Conservation (phyloP, 2,888 invertebrate genomes). For the Syrphus vitripennis region DNA sequence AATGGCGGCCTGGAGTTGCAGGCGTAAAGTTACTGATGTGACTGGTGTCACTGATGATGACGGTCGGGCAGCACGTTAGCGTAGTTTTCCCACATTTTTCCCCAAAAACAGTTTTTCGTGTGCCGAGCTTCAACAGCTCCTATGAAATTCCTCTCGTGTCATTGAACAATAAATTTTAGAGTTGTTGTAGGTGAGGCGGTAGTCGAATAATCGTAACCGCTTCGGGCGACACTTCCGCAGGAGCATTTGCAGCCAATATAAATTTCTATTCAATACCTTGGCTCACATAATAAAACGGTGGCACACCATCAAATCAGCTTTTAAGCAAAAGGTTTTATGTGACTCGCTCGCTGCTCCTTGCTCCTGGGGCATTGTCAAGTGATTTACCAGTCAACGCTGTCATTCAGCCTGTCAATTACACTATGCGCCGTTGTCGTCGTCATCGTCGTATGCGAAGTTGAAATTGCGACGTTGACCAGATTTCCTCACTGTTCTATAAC, state of each 20-base stretch:
- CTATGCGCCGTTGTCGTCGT: neutral
- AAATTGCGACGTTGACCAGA: conserved; percentile 52
- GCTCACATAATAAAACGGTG: conserved; percentile 42
- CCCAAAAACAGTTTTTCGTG: conserved; percentile 37
- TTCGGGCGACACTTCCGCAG: conserved; percentile 63
- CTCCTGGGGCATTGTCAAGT: conserved; percentile 63
- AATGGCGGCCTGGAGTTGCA: neutral
- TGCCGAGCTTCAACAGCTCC: conserved; percentile 22
- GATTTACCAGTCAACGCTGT: conserved; percentile 70
- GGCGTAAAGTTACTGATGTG: neutral
- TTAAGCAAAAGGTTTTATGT: conserved; percentile 35
- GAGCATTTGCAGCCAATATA: conserved; percentile 57
- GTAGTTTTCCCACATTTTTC: conserved; percentile 63
- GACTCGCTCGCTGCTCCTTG: conserved; percentile 12
- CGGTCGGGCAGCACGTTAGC: conserved; percentile 38
- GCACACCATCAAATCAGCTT: neutral
- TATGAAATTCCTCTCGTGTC: conserved; percentile 66
- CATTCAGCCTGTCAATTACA: conserved; percentile 67
- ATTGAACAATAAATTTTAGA: conserved; percentile 53
- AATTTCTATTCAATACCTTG: conserved; percentile 59
- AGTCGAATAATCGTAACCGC: conserved; percentile 36
- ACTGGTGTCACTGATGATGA: neutral
- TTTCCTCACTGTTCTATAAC: conserved; percentile 62
- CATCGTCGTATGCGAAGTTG: neutral
- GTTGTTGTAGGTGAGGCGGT: conserved; percentile 25